These are phyloP conservation scores for Cetonia aurata DNA, from an alignment of 2,888 invertebrate species.

Conservation along the genomic window DNA sequence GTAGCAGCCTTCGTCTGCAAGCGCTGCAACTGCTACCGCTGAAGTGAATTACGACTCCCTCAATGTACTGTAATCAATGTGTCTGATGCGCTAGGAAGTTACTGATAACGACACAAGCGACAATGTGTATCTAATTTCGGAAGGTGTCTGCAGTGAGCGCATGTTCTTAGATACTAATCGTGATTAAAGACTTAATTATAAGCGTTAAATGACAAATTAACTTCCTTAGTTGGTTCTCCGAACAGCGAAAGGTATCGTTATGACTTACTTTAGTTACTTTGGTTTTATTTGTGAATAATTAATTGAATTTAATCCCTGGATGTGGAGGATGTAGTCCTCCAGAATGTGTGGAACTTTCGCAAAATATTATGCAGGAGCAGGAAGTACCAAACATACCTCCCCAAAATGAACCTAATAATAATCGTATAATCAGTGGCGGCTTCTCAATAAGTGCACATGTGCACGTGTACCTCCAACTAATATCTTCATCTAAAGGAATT, in stretches of 20 bases:
- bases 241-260: too few species aligned
- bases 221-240: neutral
- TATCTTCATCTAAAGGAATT: too few species aligned
- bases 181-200: constrained; percentile 24
- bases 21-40: constrained; percentile 1
- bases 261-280: neutral
- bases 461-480: too few species aligned
- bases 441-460: too few species aligned
- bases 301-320: neutral
- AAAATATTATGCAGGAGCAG: too few species aligned
- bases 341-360: too few species aligned
- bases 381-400: too few species aligned
- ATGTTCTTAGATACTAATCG: constrained; percentile 17
- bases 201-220: neutral
- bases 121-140: constrained; percentile 34
- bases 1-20: neutral
- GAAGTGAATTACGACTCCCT: constrained; percentile 31
- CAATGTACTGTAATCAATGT: constrained; percentile 30
- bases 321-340: too few species aligned
- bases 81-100: constrained; percentile 23
- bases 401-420: too few species aligned
- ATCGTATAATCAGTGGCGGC: too few species aligned
- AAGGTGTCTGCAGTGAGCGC: constrained; percentile 18
- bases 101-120: constrained; percentile 33
- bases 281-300: neutral